A percentile compares a stretch with the other conserved stretches of the same genome.
Conservation (phyloP, 2,888 invertebrate genomes). For the Eupsilia transversa region DNA sequence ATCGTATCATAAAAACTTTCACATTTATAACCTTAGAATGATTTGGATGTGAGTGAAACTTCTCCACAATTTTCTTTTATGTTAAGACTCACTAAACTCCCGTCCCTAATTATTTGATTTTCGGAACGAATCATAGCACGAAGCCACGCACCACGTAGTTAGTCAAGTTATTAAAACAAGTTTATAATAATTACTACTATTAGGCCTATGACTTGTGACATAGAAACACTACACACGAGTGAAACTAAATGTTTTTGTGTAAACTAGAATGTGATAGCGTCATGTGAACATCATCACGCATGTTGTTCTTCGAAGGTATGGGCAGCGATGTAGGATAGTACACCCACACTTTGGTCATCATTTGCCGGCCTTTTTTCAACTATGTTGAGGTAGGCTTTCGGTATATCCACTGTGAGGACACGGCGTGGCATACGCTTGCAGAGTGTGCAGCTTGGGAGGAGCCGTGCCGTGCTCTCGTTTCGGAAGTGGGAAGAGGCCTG, state of each 20-base stretch:
- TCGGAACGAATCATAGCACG: slow-evolving; percentile 36
- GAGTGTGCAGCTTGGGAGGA: neutral
- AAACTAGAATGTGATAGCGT: neutral
- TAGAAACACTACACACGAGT: slow-evolving; percentile 10
- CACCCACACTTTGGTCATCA: neutral
- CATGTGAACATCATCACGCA: neutral
- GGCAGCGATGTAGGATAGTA: neutral
- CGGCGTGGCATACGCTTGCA: no score
- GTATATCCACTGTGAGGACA: no score
- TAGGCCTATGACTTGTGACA: slow-evolving; percentile 38
- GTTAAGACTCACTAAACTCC: no score
- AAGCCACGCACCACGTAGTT: no score
- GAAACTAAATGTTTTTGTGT: slow-evolving; percentile 1
- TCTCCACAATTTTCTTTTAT: no score
- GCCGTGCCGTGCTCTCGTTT: neutral
- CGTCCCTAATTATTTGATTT: slow-evolving; percentile 1
- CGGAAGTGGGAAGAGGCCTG: neutral
- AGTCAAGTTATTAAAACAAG: slow-evolving; percentile 21
- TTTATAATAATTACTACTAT: slow-evolving; percentile 20
- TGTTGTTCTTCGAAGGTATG: neutral
- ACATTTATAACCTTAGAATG: no score
- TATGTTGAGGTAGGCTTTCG: no score
- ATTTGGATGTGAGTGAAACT: no score
- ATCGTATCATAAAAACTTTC: no score
- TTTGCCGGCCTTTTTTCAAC: no score